These are phyloP conservation scores for Chloroceryle inda DNA, from an alignment of 2,797 vertebrate species.

Conservation along the genomic window DNA sequence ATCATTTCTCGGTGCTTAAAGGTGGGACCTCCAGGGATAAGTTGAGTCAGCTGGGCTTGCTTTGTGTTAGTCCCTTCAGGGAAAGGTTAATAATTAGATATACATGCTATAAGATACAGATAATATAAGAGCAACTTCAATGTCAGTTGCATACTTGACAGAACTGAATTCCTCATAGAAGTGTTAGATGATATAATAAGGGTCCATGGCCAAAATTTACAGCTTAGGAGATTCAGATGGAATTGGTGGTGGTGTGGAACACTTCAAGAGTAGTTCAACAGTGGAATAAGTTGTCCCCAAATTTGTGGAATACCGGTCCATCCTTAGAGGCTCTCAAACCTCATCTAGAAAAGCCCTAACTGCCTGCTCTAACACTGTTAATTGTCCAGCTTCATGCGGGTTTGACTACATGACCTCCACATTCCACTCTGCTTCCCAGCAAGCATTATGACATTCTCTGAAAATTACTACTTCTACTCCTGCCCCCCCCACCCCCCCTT, in stretches of 20 bases:
- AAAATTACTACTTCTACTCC: neutral
- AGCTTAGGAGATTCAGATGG: neutral
- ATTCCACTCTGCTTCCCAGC: neutral
- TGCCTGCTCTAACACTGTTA: neutral
- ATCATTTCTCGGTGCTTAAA: neutral
- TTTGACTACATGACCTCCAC: neutral
- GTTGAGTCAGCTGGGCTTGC: neutral
- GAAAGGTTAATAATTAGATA: neutral
- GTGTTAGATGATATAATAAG: neutral
- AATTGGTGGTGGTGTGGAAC: fast-evolving
- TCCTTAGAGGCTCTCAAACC: neutral
- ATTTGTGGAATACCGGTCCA: neutral
- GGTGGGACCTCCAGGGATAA: neutral
- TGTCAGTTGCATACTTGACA: neutral
- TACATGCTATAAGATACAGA: no score
- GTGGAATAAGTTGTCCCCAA: neutral
- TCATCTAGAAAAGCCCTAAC: neutral
- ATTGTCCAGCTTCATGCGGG: neutral
- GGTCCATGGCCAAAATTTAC: neutral
- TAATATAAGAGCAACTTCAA: neutral
- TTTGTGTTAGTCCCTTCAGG: neutral
- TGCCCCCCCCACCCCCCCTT: neutral
- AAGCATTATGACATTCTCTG: neutral
- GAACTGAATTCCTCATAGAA: neutral
- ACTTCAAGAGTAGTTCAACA: neutral